A percentile compares a stretch with the other conserved stretches of the same genome.
Evolutionary conservation across 2,113 vertebrate species (phyloP).

Genomic region (Notarius quadriscutis): DNA sequence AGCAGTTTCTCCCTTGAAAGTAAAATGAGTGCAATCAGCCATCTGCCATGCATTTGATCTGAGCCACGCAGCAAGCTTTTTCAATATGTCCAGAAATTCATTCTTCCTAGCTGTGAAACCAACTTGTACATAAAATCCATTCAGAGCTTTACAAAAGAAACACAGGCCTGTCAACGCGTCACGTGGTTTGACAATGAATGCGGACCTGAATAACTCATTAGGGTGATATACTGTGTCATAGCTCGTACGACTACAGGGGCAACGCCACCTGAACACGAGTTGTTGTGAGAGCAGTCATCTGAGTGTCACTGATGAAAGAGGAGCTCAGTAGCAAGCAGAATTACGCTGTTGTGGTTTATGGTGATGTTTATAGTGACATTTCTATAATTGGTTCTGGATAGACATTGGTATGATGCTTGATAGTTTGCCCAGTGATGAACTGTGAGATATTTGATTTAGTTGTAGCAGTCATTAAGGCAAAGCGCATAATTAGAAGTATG

Average conservation of each 20-base stretch:
- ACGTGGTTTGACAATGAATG: conserved; percentile 9
- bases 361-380: conserved; percentile 21
- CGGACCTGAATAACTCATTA: conserved; percentile 16
- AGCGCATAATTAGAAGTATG: conserved; percentile 35
- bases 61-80: conserved; percentile 28
- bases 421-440: background rate
- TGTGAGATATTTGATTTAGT: background rate
- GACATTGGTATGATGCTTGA: background rate
- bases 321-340: conserved; percentile 9
- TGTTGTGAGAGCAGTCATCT: conserved; percentile 26
- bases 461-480: conserved; percentile 30
- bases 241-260: background rate
- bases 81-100: conserved; percentile 5
- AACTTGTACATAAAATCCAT: conserved; percentile 5
- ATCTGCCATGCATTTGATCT: conserved; percentile 20
- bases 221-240: conserved; percentile 26
- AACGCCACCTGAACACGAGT: background rate
- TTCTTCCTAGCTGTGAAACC: conserved; percentile 9
- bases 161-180: background rate
- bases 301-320: conserved; percentile 17
- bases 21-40: conserved; percentile 21
- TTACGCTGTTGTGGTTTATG: conserved; percentile 15
- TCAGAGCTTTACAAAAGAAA: conserved; percentile 27
- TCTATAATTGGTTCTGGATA: conserved; percentile 22
- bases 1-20: conserved; percentile 14